phyloP scores from a whole-genome alignment of 2,888 invertebrate genomes.

The Dioctria linearis region DNA sequence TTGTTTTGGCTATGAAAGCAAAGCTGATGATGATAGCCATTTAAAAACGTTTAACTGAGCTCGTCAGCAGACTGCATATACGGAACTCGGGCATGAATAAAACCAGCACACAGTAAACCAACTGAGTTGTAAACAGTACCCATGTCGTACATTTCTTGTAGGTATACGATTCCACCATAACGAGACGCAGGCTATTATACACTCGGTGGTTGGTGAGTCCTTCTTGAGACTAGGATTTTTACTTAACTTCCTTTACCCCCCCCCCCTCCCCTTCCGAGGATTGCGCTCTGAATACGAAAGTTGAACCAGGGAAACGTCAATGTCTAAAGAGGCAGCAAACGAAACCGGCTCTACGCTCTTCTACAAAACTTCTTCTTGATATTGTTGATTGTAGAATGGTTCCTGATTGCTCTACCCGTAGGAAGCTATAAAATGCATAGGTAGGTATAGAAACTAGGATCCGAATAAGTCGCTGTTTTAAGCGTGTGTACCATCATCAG shows the following conservation, averaged over 20 bases:
- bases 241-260: neutral
- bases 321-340: neutral
- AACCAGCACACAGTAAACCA: neutral
- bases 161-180: neutral
- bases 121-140: constrained; percentile 10
- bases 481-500: no score
- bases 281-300: constrained; percentile 12
- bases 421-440: neutral
- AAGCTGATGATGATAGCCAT: constrained; percentile 15
- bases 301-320: neutral
- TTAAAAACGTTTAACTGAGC: constrained; percentile 10
- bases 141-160: neutral
- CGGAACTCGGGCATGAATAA: neutral
- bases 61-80: neutral
- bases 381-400: constrained; percentile 2
- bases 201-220: neutral
- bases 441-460: no score
- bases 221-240: constrained; percentile 22
- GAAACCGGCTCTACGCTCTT: neutral
- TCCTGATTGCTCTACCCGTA: constrained; percentile 18
- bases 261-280: neutral
- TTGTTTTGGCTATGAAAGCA: constrained; percentile 1
- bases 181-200: constrained; percentile 15
- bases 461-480: no score
- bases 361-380: constrained; percentile 1